Evolutionary conservation across 2,797 vertebrate species (phyloP).

Genomic region (Lateolabrax maculatus): DNA sequence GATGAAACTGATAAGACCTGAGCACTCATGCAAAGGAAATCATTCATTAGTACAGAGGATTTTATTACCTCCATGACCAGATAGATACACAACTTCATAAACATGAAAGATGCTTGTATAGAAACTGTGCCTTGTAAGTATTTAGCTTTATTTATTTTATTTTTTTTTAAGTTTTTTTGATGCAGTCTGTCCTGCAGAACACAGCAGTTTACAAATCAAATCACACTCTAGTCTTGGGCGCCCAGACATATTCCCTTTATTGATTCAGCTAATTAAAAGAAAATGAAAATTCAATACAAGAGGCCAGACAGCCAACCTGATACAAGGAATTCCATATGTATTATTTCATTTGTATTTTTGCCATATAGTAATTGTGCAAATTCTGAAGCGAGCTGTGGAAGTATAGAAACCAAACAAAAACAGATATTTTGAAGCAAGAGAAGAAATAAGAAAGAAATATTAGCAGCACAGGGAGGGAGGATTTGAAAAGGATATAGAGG

Average conservation of each 20-base stretch:
- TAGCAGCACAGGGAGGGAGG: not conserved
- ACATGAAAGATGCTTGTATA: not conserved
- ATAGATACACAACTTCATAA: not conserved
- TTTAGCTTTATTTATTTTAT: not conserved
- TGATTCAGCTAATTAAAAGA: conserved; percentile 14
- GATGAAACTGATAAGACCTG: conserved; percentile 33
- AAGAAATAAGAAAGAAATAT: not conserved
- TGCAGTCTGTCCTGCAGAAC: conserved; percentile 1
- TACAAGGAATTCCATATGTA: no score
- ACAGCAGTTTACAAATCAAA: conserved; percentile 17
- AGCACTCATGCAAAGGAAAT: conserved; percentile 42
- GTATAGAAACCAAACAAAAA: not conserved
- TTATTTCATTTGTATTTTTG: conserved; percentile 4
- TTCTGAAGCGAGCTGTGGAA: not conserved
- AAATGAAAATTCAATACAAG: conserved; percentile 15
- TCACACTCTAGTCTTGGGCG: not conserved
- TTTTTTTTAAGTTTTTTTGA: not conserved
- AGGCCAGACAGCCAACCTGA: not conserved
- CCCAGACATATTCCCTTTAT: conserved; percentile 16
- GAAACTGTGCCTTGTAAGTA: not conserved
- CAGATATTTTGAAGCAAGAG: not conserved
- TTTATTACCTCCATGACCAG: conserved; percentile 23
- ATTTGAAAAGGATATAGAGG: not conserved
- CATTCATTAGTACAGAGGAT: conserved; percentile 27
- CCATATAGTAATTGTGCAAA: not conserved